Evolutionary conservation across 2,797 vertebrate genomes (phyloP).

Genomic region (Remorina albescens): DNA sequence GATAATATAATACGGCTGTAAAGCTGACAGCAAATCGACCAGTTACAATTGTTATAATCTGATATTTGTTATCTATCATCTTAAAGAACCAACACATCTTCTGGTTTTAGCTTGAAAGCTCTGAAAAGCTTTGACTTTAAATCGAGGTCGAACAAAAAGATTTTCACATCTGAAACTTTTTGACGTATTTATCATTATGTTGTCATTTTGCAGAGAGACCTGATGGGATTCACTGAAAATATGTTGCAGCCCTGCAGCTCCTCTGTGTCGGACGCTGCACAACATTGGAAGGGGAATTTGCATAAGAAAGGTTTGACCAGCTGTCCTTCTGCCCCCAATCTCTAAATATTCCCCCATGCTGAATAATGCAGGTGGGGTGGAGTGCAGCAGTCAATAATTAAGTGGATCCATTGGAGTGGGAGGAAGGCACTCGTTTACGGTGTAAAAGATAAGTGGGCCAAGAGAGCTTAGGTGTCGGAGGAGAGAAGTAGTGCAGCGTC

Average conservation of each 20-base stretch:
- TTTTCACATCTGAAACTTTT: neutral
- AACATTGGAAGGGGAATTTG: slow-evolving; percentile 78
- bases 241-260: slow-evolving; percentile 5
- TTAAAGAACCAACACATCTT: neutral
- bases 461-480: slow-evolving; percentile 68
- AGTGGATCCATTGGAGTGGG: slow-evolving; percentile 82
- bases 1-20: neutral
- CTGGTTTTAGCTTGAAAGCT: too few species aligned
- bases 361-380: slow-evolving; percentile 86
- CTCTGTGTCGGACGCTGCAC: slow-evolving; percentile 37
- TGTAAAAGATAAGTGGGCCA: slow-evolving; percentile 66
- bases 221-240: neutral
- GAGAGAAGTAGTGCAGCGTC: slow-evolving; percentile 45
- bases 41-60: neutral
- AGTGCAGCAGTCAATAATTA: slow-evolving; percentile 89
- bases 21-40: neutral
- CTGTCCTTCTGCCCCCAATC: slow-evolving; percentile 70
- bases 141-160: too few species aligned
- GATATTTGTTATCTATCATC: neutral
- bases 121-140: neutral
- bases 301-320: slow-evolving; percentile 75
- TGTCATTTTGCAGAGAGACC: neutral
- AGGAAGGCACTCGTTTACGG: slow-evolving; percentile 81
- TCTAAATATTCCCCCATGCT: slow-evolving; percentile 86
- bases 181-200: neutral